These are phyloP conservation scores for Trissolcus japonicus DNA, from an alignment of 2,888 invertebrate species.

Conservation along the genomic window DNA sequence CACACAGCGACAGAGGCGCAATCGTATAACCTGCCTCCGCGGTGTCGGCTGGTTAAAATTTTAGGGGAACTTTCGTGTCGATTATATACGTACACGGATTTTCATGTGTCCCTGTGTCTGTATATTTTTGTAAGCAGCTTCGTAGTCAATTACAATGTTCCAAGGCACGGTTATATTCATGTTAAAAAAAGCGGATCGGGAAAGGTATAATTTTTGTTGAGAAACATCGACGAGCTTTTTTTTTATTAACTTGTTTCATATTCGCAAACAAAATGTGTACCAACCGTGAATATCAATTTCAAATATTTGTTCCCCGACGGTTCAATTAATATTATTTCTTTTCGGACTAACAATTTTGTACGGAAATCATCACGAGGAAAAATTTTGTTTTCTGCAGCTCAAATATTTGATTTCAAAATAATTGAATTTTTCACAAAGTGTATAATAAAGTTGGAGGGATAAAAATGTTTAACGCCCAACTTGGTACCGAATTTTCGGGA, in stretches of 20 bases:
- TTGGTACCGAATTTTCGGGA: no score
- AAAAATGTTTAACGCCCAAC: no score
- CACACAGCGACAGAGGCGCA: conserved; percentile 45
- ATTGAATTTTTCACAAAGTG: no score
- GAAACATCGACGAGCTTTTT: background rate
- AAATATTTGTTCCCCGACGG: conserved; percentile 1
- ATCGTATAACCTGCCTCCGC: conserved; percentile 44
- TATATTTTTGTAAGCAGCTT: conserved; percentile 41
- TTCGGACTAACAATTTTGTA: conserved; percentile 12
- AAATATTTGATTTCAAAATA: no score
- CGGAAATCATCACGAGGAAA: background rate
- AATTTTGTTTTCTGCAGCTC: no score
- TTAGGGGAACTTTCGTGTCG: conserved; percentile 41
- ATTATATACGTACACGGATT: conserved; percentile 35
- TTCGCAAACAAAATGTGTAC: conserved; percentile 14
- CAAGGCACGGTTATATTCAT: conserved; percentile 17
- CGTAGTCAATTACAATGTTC: conserved; percentile 48
- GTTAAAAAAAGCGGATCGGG: conserved; percentile 1
- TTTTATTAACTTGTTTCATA: conserved; percentile 3
- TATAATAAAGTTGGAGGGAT: no score
- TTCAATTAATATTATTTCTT: conserved; percentile 5
- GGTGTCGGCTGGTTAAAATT: conserved; percentile 41
- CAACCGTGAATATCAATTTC: conserved; percentile 5
- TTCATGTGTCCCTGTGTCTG: conserved; percentile 22
- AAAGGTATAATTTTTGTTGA: conserved; percentile 26